These are phyloP conservation scores for Cyphomyrus discorhynchus DNA, from an alignment of 2,113 vertebrate genomes.

Conservation along the genomic window DNA sequence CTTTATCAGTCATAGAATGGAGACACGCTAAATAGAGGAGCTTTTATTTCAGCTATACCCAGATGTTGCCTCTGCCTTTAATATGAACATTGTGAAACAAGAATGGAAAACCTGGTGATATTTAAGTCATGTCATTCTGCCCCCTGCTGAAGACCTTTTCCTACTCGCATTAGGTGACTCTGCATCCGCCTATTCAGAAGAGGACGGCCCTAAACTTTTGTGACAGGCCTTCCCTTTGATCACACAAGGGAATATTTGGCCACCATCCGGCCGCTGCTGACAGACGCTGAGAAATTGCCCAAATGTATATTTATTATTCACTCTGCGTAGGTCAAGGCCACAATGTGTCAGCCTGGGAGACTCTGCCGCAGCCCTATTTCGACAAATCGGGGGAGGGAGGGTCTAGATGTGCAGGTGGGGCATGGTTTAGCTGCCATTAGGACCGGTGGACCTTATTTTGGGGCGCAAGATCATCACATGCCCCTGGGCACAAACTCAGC, in stretches of 20 bases:
- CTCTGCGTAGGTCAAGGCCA: slow-evolving; percentile 33
- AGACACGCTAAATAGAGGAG: neutral
- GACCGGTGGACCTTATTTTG: neutral
- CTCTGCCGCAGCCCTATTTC: neutral
- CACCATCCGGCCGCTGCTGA: slow-evolving; percentile 26
- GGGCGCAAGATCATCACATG: neutral
- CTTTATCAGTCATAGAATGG: neutral
- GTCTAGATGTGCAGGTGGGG: neutral
- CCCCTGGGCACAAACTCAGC: neutral
- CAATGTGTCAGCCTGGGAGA: neutral
- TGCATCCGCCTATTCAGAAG: slow-evolving; percentile 1
- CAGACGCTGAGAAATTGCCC: slow-evolving; percentile 27
- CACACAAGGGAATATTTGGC: slow-evolving; percentile 19
- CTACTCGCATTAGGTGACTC: slow-evolving; percentile 15
- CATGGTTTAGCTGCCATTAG: neutral
- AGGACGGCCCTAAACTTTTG: slow-evolving; percentile 22
- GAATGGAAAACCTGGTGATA: neutral
- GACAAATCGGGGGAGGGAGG: neutral
- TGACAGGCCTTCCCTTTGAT: slow-evolving; percentile 32
- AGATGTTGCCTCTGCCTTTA: neutral
- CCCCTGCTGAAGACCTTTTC: slow-evolving; percentile 11
- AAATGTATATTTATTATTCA: slow-evolving; percentile 53
- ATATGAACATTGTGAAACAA: neutral
- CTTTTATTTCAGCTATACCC: neutral
- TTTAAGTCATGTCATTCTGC: neutral